Evolutionary conservation across 2,888 invertebrate species (phyloP), one percentile per base, ranked within the genome.

Genomic region (Phragmatobia fuliginosa): DNA sequence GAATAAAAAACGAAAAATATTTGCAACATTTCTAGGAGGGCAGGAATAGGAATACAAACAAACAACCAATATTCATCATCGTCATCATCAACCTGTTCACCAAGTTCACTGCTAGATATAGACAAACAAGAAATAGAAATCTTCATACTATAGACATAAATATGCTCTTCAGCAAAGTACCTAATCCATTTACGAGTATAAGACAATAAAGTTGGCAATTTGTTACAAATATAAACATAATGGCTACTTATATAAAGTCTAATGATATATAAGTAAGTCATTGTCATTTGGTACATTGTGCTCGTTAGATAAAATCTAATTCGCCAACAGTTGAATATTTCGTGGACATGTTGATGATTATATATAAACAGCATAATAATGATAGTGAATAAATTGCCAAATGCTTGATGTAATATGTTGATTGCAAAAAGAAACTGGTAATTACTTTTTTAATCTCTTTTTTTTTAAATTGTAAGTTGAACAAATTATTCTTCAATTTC

Each of bases 261-360:
- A 60, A 25, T 52, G 62, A 32, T 41, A 62, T 70, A 62, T 70
- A 66, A 56, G 52, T 56, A 56, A 56, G 52, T 56, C 52, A 56
- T 56, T 45, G 45, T 69, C 60, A 66, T 69, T 65, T 66, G 60
- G n/a, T 31, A 69, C 60, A 64, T 52, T 60, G 60, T 66, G 36
- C 52, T 52, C 32, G 36, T 69, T 69, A 60, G 64, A 69, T 69
- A 28, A 36, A 64, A 69, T 69, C 64, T 65, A 60, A 69, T 60
- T 69, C 45, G 25, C 68, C 25, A 60, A 31, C 38, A 64, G 28
- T 64, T 45, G 28, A 49, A 58, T 25, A 64, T 60, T 58, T 41
- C 32, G 62, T 63, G 56, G 62, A 52, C n/a, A 32, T n/a, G 10
- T 36, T 52, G n/a, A 36, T 60, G 60, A 41, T 59, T 41, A 59